Conservation (phyloP, 2,888 invertebrate genomes). For the Drosophila subquinaria region DNA sequence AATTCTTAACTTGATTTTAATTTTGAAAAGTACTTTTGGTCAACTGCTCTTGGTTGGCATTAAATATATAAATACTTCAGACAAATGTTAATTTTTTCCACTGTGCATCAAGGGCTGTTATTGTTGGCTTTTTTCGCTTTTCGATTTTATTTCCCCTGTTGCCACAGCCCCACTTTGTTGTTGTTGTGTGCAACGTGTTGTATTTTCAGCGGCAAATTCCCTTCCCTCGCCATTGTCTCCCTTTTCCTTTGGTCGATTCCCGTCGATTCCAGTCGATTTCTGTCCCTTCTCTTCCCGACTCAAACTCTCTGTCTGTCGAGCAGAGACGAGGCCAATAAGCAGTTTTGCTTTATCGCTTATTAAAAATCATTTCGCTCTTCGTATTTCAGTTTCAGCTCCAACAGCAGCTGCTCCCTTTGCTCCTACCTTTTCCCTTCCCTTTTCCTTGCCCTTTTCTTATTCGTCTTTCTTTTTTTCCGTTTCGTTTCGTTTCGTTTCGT, state of each 20-base stretch:
- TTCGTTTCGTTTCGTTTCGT: too few relatives aligned
- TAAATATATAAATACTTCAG: too few relatives aligned
- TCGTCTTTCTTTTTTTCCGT: too few relatives aligned
- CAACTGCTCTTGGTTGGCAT: too few relatives aligned
- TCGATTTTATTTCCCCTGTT: too few relatives aligned
- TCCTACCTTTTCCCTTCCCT: background rate
- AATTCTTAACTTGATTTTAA: too few relatives aligned
- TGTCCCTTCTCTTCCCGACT: background rate
- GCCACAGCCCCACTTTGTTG: too few relatives aligned
- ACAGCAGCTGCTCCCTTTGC: slow-evolving; percentile 26
- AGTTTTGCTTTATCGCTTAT: slow-evolving; percentile 85
- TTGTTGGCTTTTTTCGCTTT: too few relatives aligned
- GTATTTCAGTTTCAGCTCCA: slow-evolving; percentile 78
- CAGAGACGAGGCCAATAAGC: slow-evolving; percentile 74
- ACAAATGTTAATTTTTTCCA: too few relatives aligned
- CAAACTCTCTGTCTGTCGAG: slow-evolving; percentile 24
- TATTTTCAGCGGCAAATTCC: slow-evolving; percentile 53
- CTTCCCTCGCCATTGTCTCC: slow-evolving; percentile 34
- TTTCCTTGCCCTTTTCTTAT: slow-evolving; percentile 5
- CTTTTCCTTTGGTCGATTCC: background rate
- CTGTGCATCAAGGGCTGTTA: too few relatives aligned
- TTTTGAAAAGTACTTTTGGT: too few relatives aligned
- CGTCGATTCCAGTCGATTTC: background rate
- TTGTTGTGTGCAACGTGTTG: slow-evolving; percentile 44
- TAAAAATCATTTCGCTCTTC: slow-evolving; percentile 84